A percentile compares a stretch with the other conserved stretches of the same genome.
These are phyloP conservation scores for Erebia aethiops DNA, from an alignment of 2,888 invertebrate species.

Conservation along the genomic window DNA sequence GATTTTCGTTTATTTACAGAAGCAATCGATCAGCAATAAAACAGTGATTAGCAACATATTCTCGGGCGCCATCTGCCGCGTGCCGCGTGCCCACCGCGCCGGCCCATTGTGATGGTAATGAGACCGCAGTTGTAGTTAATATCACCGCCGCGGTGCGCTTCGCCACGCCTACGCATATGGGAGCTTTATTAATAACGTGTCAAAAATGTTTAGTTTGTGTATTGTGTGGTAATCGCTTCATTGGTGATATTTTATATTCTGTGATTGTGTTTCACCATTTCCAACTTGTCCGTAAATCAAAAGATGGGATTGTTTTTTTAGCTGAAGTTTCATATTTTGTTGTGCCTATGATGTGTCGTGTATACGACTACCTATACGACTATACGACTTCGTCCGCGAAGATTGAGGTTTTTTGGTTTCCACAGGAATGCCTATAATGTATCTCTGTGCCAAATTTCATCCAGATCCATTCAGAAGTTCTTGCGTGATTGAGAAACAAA, in stretches of 20 bases:
- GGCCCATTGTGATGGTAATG: constrained; percentile 53
- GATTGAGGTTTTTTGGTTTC: no score
- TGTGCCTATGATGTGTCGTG: no score
- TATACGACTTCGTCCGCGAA: no score
- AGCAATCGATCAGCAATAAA: constrained; percentile 36
- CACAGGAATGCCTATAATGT: no score
- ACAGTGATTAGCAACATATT: constrained; percentile 37
- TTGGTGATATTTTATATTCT: neutral
- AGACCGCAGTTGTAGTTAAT: constrained; percentile 47
- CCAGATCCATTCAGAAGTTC: no score
- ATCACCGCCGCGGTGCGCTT: constrained; percentile 29
- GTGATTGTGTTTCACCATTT: neutral
- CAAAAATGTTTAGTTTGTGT: constrained; percentile 19
- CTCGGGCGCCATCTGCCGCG: constrained; percentile 45
- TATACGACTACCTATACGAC: no score
- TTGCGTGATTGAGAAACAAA: no score
- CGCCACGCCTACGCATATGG: constrained; percentile 52
- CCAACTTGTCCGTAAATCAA: neutral
- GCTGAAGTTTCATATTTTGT: neutral
- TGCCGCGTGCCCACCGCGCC: constrained; percentile 44
- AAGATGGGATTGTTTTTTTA: neutral
- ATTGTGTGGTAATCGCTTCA: constrained; percentile 1
- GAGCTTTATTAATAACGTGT: constrained; percentile 33
- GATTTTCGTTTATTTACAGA: constrained; percentile 9
- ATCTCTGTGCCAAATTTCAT: no score